Percentiles rank a stretch among this genome's conserved stretches.
These are phyloP conservation scores for Lissonota sp. DNA, from an alignment of 2,888 invertebrate genomes.

Conservation along the genomic window DNA sequence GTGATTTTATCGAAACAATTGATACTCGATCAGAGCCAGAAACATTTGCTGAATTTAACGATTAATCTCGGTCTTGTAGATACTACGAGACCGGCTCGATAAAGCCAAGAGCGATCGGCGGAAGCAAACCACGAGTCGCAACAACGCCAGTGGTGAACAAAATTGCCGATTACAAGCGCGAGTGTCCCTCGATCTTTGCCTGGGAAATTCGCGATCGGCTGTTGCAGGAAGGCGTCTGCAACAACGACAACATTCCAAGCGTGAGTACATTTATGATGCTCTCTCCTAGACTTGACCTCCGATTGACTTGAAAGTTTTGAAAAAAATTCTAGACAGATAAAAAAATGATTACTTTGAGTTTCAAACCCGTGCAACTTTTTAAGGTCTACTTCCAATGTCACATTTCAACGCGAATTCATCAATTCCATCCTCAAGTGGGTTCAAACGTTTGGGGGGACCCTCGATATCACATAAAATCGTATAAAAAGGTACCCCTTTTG, in stretches of 20 bases:
- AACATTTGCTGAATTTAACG: conserved; percentile 3
- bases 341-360: too few relatives aligned
- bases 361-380: too few relatives aligned
- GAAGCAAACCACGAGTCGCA: conserved; percentile 97
- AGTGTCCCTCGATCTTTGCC: conserved; percentile 99
- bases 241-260: conserved; percentile 98
- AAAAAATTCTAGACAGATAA: too few relatives aligned
- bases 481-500: conserved; percentile 1
- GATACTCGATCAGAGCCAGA: too few relatives aligned
- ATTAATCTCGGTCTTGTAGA: conserved; percentile 85
- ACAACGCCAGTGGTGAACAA: conserved; percentile 97
- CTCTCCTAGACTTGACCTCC: too few relatives aligned
- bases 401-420: neutral
- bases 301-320: too few relatives aligned
- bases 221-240: conserved; percentile 97
- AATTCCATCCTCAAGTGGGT: neutral
- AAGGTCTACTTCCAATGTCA: neutral
- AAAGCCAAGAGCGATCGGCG: conserved; percentile 98
- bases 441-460: neutral
- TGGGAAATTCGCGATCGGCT: conserved; percentile 99
- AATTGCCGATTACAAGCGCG: conserved; percentile 98
- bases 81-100: conserved; percentile 99
- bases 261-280: conserved; percentile 89
- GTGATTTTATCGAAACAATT: neutral
- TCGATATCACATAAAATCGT: conserved; percentile 21